Evolutionary conservation across 2,113 vertebrate species (phyloP).

Genomic region (Phainopepla nitens): DNA sequence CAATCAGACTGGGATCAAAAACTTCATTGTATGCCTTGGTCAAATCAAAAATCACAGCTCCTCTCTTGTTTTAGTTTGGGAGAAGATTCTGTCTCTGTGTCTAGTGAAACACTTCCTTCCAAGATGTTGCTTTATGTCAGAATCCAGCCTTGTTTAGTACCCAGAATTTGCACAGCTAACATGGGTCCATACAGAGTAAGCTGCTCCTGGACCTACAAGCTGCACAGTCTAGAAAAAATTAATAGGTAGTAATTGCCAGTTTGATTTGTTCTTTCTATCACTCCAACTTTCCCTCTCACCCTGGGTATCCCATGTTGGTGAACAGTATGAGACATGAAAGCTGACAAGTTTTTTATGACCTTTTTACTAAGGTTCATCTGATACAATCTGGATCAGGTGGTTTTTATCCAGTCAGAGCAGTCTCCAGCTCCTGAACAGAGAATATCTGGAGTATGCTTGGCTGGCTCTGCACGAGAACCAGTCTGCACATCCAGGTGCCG

Average conservation of each 20-base stretch:
- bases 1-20: neutral
- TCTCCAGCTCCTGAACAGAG: neutral
- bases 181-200: too few relatives aligned
- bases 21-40: neutral
- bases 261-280: neutral
- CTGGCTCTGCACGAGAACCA: neutral
- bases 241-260: neutral
- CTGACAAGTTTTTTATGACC: neutral
- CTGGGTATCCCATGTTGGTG: neutral
- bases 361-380: neutral
- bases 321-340: neutral
- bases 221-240: neutral
- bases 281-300: neutral
- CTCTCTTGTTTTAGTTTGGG: neutral
- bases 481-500: neutral
- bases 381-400: neutral
- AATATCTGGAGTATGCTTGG: neutral
- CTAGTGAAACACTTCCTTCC: neutral
- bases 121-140: neutral
- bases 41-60: neutral
- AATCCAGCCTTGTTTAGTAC: neutral
- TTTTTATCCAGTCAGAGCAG: neutral
- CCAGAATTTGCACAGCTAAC: neutral
- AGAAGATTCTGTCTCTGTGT: neutral
- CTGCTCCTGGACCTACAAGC: neutral